Percentiles rank a stretch among this genome's conserved stretches.
phyloP scores from a whole-genome alignment of 2,888 invertebrate genomes.

The Tridacna gigas region DNA sequence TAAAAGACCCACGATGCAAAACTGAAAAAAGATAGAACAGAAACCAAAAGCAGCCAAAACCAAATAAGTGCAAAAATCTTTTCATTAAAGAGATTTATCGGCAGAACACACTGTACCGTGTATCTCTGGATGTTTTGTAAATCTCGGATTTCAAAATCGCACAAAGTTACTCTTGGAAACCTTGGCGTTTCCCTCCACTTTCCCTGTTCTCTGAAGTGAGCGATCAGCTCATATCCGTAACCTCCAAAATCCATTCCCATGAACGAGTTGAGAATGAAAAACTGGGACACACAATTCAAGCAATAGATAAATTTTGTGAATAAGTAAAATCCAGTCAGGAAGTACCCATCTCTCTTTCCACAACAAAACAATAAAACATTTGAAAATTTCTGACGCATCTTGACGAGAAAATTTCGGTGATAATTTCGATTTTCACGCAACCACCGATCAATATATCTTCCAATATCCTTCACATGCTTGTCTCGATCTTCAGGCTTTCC shows the following conservation, averaged over 20 bases:
- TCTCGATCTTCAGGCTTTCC: conserved; percentile 68
- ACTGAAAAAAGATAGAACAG: conserved; percentile 66
- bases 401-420: conserved; percentile 64
- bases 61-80: conserved; percentile 74
- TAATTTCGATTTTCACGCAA: conserved; percentile 69
- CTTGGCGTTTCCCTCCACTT: conserved; percentile 69
- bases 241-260: conserved; percentile 68
- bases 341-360: conserved; percentile 71
- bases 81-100: conserved; percentile 75
- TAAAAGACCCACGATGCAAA: conserved; percentile 70
- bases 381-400: conserved; percentile 63
- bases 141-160: conserved; percentile 73
- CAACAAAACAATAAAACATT: conserved; percentile 68
- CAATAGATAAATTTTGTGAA: conserved; percentile 69
- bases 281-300: conserved; percentile 70
- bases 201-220: conserved; percentile 58
- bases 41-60: conserved; percentile 73
- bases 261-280: conserved; percentile 72
- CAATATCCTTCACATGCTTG: conserved; percentile 65
- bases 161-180: conserved; percentile 73
- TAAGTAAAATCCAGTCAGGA: conserved; percentile 71
- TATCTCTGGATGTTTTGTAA: conserved; percentile 68
- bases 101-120: conserved; percentile 74
- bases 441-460: conserved; percentile 71
- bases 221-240: conserved; percentile 71